Evolutionary conservation across 2,797 vertebrate species (phyloP), one percentile per base, ranked within the genome.

Genomic region (Sebastes oblongus): DNA sequence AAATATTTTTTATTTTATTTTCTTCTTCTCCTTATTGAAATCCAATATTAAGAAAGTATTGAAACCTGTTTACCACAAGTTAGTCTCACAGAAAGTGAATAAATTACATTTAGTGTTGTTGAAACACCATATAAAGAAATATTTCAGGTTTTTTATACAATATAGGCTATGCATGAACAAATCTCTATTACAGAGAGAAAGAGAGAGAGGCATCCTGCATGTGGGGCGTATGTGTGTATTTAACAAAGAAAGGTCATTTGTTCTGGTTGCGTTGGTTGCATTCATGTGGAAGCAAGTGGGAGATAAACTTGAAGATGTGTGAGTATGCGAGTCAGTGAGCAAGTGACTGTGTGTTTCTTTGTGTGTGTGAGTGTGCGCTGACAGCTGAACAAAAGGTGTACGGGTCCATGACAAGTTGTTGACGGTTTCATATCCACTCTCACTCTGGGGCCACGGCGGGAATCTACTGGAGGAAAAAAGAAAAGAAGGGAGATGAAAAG

Each of bases 351-450:
- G 25, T 46, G 77, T 55, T 46, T 46, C 16, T 46, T 46, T 46
- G 42, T 27, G 27, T 77, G 16, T 29, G 56, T 71, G 34, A 42
- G 18, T 13, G 7, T 7, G 27, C 5, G 1, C 24, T 78, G 62
- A 82, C 77, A 87, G 77, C 75, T 77, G 67, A 85, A 85, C 74
- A 77, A 82, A 80, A 75, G 68, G 71, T 76, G 68, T 74, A 24
- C 8, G 46, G 52, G 30, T 74, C 65, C 56, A 22, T 86, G 83
- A 87, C 81, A 89, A 89, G 82, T 60, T 61, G 84, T 77, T 84
- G 87, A 80, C 20, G 3, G 78, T 75, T 89, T 81, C 69, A 79
- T 77, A 84, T 73, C 67, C 81, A 86, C 80, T 82, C 50, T 39
- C 78, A 86, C 82, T 83, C 50, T 39, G 78, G 87, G 84, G 66